phyloP scores from a whole-genome alignment of 2,113 vertebrate species.

The Syngnathus floridae region DNA sequence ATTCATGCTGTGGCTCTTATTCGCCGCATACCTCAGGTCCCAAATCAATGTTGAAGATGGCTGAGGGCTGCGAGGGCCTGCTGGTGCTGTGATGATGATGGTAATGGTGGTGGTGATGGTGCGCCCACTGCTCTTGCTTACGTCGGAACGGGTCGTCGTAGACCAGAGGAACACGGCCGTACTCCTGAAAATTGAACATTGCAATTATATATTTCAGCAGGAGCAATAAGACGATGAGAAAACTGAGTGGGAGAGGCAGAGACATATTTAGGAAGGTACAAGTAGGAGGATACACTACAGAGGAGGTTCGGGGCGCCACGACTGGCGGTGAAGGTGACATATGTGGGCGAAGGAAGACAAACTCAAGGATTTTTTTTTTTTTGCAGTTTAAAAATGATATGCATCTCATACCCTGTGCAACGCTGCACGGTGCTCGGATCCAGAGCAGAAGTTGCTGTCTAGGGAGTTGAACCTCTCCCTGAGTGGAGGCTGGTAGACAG shows the following conservation, averaged over 20 bases:
- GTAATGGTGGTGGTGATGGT: conserved; percentile 75
- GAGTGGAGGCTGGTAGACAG: conserved; percentile 85
- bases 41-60: conserved; percentile 88
- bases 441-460: conserved; percentile 87
- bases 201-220: neutral
- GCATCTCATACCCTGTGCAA: conserved; percentile 75
- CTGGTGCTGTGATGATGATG: conserved; percentile 64
- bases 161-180: conserved; percentile 79
- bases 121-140: conserved; percentile 89
- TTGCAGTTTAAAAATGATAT: neutral
- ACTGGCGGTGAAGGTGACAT: conserved; percentile 41
- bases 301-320: conserved; percentile 17
- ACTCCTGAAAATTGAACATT: conserved; percentile 70
- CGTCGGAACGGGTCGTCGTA: conserved; percentile 86
- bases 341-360: conserved; percentile 48
- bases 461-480: conserved; percentile 92
- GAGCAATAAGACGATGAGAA: conserved; percentile 11
- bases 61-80: conserved; percentile 84
- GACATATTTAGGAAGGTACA: conserved; percentile 47
- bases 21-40: conserved; percentile 75
- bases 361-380: conserved; percentile 4
- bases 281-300: conserved; percentile 54
- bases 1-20: neutral
- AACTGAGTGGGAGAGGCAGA: conserved; percentile 39
- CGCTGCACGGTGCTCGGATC: conserved; percentile 80